Evolutionary conservation across 2,888 invertebrate species (phyloP), one percentile per base, ranked within the genome.

Genomic region (Amblyjoppa proteus): DNA sequence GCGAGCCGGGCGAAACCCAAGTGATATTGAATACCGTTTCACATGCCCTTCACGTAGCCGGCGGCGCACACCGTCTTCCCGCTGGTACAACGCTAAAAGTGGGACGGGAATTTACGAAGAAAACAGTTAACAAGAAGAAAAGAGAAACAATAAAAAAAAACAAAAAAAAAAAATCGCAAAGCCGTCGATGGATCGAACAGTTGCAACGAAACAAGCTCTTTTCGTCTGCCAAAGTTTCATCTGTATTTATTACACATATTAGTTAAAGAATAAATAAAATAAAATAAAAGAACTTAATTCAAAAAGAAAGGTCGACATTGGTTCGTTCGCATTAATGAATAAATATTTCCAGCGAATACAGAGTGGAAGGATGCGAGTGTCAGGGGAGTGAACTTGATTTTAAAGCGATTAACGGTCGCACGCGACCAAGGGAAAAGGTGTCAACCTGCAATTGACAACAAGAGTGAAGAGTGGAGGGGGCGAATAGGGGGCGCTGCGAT

Each of bases 391-490:
- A 90, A 91, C 91, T 92, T 91, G 91, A 93, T 93, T 93, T 89
- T 92, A 92, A 93, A 93, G 92, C 93, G 93, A 93, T 93, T 93
- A 45, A 93, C 38, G 66, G 92, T 90, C 91, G 92, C 93, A 93
- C 92, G 93, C 92, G 92, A 91, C 85, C 92, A 89, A 82, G 90
- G 90, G 90, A 90, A 91, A 92, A 93, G 92, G 92, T 93, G 93
- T 92, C 91, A 91, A 92, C 91, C 93, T 93, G 93, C 93, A 91
- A 93, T 92, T 93, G 93, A 93, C 93, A 92, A 92, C 91, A 71
- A 71, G 77, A 81, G 70, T 56, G 77, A 81, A 75, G 70, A 73
- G 20, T 6, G 25, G 58, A 11, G 66, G 45, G 78, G 66, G 66
- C 34, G 53, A 9, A 28, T 25, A 3, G 56, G 11, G 11, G 25